Evolutionary conservation across 2,888 invertebrate genomes (phyloP), one percentile per base, ranked within the genome.

Genomic region (Aethes cnicana): DNA sequence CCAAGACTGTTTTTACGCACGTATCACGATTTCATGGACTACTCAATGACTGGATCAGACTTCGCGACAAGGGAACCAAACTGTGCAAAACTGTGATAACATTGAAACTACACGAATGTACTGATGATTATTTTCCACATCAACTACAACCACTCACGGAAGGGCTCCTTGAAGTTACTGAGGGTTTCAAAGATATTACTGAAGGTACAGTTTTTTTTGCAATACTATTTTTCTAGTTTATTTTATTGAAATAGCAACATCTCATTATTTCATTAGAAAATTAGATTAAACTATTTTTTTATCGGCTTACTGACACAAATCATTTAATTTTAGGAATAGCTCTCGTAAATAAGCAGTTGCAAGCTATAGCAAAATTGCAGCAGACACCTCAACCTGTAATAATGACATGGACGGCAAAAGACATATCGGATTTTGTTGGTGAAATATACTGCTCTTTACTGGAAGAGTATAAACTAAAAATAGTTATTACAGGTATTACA

Each of bases 1-100:
- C 84, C 0, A 86, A 80, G 66, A 84, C 84, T 0, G 78, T 86
- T 4, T 86, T 76, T 54, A 78, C 77, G 3, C 88, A 88, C 55
- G 58, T 86, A 17, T 76, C 78, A 0, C 78, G 72, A 18, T 61
- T 89, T 4, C 81, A 85, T 53, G 57, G 62, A 0, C 60, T 82
- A 7, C 33, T 89, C 30, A 65, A 53, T 33, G 76, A 86, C 48
- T 90, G 90, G 90, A 52, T 61, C 4, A 68, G 63, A 37, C 47
- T 84, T n/a, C 72, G 65, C 44, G 77, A 73, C 1, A 85, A 81
- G 58, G 87, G 88, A 11, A 66, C 69, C 5, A 77, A 74, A 43
- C 49, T 81, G 5, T 79, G 81, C 41, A 75, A 69, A 62, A 66
- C 74, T 2, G 70, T 88, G 41, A 66, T 71, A 1, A 68, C 74